These are phyloP conservation scores for Anabas testudineus DNA, from an alignment of 2,797 vertebrate genomes.

Conservation along the genomic window DNA sequence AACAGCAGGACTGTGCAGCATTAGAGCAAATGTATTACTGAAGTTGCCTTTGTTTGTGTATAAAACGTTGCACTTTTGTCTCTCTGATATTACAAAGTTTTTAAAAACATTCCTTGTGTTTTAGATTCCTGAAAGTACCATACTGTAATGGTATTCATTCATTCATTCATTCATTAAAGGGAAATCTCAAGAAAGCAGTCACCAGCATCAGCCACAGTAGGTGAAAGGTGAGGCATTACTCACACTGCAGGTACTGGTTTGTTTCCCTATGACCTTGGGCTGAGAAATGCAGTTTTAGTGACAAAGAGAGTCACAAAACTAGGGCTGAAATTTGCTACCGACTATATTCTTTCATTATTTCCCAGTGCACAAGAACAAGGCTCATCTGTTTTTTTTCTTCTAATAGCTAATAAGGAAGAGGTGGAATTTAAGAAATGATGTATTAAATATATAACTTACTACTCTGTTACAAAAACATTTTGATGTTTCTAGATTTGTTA, in stretches of 20 bases:
- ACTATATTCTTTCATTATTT: constrained; percentile 35
- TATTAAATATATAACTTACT: constrained; percentile 58
- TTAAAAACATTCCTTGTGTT: not conserved
- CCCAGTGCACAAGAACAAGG: constrained; percentile 2
- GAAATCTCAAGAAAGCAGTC: constrained; percentile 19
- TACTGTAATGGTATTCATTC: not conserved
- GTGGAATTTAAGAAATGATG: not conserved
- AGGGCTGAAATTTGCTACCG: not conserved
- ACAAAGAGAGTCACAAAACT: not conserved
- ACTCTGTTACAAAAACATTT: constrained; percentile 10
- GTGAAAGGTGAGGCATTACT: constrained; percentile 63
- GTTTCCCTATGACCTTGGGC: not conserved
- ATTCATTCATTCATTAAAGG: too few species aligned
- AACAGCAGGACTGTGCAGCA: constrained; percentile 29
- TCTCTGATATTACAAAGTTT: not conserved
- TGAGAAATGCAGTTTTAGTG: constrained; percentile 4
- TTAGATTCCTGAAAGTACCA: not conserved
- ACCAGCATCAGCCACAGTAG: constrained; percentile 31
- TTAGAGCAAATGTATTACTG: not conserved
- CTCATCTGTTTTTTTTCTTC: constrained; percentile 1
- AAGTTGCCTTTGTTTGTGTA: not conserved
- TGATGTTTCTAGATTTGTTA: not conserved
- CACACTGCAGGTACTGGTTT: constrained; percentile 20
- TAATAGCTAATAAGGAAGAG: not conserved
- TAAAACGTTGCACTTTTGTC: constrained; percentile 3